phyloP scores from a whole-genome alignment of 2,888 invertebrate species.

The Ceraclea dissimilis region DNA sequence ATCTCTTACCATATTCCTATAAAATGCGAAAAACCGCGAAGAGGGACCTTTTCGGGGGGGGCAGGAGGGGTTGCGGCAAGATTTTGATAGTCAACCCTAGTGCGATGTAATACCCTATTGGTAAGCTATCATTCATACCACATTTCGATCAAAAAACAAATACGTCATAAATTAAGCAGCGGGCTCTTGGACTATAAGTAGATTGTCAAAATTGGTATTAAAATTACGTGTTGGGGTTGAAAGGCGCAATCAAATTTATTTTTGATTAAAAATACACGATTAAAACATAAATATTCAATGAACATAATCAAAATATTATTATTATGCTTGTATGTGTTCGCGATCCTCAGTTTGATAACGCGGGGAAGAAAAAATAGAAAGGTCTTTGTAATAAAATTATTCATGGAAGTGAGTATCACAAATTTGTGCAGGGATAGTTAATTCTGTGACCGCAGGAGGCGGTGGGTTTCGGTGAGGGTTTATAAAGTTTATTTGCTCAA shows the following conservation, averaged over 20 bases:
- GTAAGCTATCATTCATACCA: too few species aligned
- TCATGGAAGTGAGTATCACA: not conserved
- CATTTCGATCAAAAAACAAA: too few species aligned
- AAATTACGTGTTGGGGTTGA: not conserved
- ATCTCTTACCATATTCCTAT: too few species aligned
- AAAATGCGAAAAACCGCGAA: too few species aligned
- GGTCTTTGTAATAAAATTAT: slow-evolving; percentile 2
- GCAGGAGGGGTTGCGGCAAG: too few species aligned
- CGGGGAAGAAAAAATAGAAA: not conserved
- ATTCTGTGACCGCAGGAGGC: slow-evolving; percentile 5
- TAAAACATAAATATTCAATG: not conserved
- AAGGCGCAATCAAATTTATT: not conserved
- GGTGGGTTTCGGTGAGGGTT: not conserved
- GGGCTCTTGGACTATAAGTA: too few species aligned
- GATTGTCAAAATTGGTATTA: not conserved
- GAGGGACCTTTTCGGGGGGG: too few species aligned
- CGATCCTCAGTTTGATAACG: not conserved
- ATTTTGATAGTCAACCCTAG: too few species aligned
- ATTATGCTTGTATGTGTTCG: not conserved
- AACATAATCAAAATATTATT: not conserved
- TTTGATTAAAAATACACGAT: not conserved
- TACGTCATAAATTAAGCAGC: too few species aligned
- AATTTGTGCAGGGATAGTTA: slow-evolving; percentile 4
- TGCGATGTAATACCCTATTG: too few species aligned
- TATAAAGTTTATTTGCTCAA: slow-evolving; percentile 4